Evolutionary conservation across 2,113 vertebrate species (phyloP).

Genomic region (Elephantulus edwardii): DNA sequence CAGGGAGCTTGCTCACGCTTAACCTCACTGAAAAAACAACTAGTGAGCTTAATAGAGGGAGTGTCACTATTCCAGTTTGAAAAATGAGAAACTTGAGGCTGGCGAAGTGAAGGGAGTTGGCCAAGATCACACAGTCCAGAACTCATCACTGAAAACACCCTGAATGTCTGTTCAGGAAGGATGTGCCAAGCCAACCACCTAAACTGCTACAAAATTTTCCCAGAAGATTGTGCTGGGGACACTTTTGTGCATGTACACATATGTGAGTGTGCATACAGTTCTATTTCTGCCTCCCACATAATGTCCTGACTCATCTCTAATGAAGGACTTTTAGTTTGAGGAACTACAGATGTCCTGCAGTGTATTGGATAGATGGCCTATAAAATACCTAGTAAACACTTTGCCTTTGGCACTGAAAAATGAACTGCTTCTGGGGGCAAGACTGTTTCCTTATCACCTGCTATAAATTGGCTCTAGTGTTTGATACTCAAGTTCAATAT

Average conservation of each 20-base stretch:
- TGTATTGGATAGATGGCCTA: constrained; percentile 59
- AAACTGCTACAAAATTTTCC: background rate
- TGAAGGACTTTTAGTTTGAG: constrained; percentile 49
- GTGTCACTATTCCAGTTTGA: background rate
- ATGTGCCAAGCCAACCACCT: background rate
- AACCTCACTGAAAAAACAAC: background rate
- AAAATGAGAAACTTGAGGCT: background rate
- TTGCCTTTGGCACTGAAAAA: constrained; percentile 57
- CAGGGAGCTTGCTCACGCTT: background rate
- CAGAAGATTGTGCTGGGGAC: background rate
- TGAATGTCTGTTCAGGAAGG: background rate
- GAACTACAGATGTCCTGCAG: constrained; percentile 58
- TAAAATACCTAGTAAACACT: constrained; percentile 75
- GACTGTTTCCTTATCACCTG: constrained; percentile 59
- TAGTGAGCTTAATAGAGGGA: background rate
- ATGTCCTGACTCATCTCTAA: background rate
- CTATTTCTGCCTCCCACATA: accelerated
- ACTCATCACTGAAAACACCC: background rate
- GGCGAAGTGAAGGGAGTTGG: background rate
- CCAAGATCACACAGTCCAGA: background rate
- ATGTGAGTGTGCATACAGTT: background rate
- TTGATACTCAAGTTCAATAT: constrained; percentile 40
- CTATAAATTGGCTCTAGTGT: constrained; percentile 68
- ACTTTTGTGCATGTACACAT: background rate
- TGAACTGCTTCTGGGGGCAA: constrained; percentile 59